These are phyloP conservation scores for Tragulus kanchil DNA, from an alignment of 2,113 vertebrate genomes.

Conservation along the genomic window DNA sequence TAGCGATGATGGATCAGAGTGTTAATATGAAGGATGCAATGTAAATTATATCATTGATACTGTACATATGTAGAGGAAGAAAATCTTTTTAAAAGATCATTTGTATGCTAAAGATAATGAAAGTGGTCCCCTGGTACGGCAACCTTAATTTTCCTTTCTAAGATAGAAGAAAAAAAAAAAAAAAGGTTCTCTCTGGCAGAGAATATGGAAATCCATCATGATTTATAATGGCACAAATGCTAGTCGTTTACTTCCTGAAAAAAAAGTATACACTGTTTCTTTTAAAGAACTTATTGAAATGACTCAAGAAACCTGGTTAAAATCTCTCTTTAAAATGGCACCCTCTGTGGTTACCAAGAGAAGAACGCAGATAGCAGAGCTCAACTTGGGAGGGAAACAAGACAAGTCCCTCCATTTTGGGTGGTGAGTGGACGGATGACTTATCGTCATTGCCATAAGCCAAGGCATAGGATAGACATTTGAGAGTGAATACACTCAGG, in stretches of 20 bases:
- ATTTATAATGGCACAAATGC: slow-evolving; percentile 67
- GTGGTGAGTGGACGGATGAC: too few species aligned
- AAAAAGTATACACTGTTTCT: slow-evolving; percentile 59
- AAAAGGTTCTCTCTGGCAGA: slow-evolving; percentile 60
- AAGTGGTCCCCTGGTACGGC: slow-evolving; percentile 82
- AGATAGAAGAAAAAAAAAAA: background rate
- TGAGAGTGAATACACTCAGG: too few species aligned
- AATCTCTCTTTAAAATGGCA: background rate
- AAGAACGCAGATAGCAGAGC: background rate
- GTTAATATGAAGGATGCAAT: slow-evolving; percentile 91
- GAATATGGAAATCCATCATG: slow-evolving; percentile 84
- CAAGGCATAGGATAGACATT: background rate
- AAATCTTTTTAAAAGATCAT: slow-evolving; percentile 90
- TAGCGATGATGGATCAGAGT: slow-evolving; percentile 97
- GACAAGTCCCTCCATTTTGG: background rate
- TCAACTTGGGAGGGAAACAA: background rate
- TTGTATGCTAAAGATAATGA: slow-evolving; percentile 91
- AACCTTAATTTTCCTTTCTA: slow-evolving; percentile 81
- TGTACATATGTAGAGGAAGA: slow-evolving; percentile 87
- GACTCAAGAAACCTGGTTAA: slow-evolving; percentile 47
- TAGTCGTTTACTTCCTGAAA: slow-evolving; percentile 63
- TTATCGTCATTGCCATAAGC: background rate
- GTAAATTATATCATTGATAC: slow-evolving; percentile 93
- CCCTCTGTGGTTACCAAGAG: background rate
- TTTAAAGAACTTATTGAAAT: slow-evolving; percentile 70